Base-by-base conservation (phyloP, 2,797 vertebrate species). In the Premnoplex brunnescens region DNA sequence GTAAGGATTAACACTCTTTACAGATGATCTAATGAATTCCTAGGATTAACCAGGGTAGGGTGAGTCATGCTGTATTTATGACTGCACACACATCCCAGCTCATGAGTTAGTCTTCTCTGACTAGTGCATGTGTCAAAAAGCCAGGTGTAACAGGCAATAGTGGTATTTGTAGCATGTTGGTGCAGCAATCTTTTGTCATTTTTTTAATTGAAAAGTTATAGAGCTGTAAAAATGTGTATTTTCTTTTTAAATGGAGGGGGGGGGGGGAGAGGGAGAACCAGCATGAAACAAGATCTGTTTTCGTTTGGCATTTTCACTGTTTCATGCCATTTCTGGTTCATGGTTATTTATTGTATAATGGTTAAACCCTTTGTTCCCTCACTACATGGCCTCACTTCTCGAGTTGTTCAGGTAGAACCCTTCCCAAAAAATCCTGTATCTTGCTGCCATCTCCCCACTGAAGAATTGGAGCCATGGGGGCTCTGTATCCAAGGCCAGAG, bases 391-490 rank as follows among this genome's bases (percentile, higher is more conserved):
- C 30, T 32, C 20, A 32, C 19, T n/a, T 44, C 41, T 43, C 23
- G 79, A 77, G 32, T 74, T 76, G 80, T 89, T 85, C 71, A 77
- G 78, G 91, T 85, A 96, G 76, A 95, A 94, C 79, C 59, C 68
- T 85, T 88, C 16, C 39, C 3, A 0, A 28, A n/a, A 15, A 52
- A 22, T 24, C 30, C 23, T 68, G 8, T 52, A 9, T 48, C 20
- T 39, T 55, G n/a, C 11, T 48, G 34, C 34, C 73, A 11, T 20
- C 23, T 78, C 30, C 51, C 44, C 20, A 44, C 10, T 44, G 44
- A 44, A 44, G 44, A 44, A 22, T 21, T 44, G 20, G 21, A 44
- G 44, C 44, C 44, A 21, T 21, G 44, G 20, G 44, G 44, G 12
- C 44, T 44, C 44, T 44, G 46, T 46, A 13, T 48, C 28, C 43